Evolutionary conservation across 2,888 invertebrate genomes (phyloP), one percentile per base, ranked within the genome.

Genomic region (Pristionchus exspectatus): DNA sequence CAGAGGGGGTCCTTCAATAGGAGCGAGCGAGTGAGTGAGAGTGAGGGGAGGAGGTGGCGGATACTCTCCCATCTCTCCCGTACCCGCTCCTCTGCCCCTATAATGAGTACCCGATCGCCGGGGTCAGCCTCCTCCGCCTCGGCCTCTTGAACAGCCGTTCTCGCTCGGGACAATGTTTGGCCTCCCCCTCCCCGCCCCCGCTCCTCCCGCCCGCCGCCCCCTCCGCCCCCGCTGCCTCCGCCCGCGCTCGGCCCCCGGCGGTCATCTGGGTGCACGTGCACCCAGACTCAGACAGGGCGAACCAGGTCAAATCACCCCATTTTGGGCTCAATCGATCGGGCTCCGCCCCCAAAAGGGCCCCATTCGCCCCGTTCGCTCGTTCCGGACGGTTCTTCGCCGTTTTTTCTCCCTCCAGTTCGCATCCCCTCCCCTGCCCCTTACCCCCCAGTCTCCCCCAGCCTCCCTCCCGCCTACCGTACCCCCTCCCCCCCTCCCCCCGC

Each of bases 261-360:
- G 56, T 56, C 56, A 83, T 1, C 56, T 85, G 84, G 84, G 84
- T 85, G 84, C 84, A 85, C 14, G 84, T 85, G 84, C 59, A 85
- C 84, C 84, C 59, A 59, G n/a, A 21, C 18, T 59, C 33, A 59
- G 59, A 59, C 33, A 10, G 84, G 83, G 24, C 10, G 21, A 85
- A 85, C 18, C 24, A 59, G 84, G 84, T 2, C 24, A 85, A 85
- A 59, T 59, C 84, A 54, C 44, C n/a, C 44, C 14, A 27, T 50
- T 81, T 44, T 44, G 27, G 50, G 27, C 50, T 30, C 74, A 74
- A 74, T 81, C 81, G 81, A 81, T 81, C 74, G 50, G n/a, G 50
- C 33, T 44, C 50, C 50, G 44, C 81, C 44, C 81, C 50, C 81
- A 24, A 44, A 10, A 54, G 81, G n/a, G 50, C 14, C n/a, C 54